Evolutionary conservation across 2,797 vertebrate genomes (phyloP), one percentile per base, ranked within the genome.

Genomic region (Ptychobarbus kaznakovi): DNA sequence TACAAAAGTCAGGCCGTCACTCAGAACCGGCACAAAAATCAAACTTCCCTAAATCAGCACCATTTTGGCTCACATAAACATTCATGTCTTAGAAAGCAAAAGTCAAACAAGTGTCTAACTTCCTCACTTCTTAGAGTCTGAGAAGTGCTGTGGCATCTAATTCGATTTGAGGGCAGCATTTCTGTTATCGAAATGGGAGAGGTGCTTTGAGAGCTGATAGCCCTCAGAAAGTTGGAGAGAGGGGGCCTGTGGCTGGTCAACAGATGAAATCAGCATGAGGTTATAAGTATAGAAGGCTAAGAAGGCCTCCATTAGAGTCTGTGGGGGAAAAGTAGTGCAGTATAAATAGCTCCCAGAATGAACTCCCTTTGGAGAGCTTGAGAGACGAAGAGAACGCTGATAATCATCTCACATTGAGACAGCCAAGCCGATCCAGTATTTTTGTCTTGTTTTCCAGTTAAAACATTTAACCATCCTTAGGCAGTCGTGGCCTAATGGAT

Each of bases 291-390:
- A 81, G 44, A 77, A 70, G 25, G 72, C 53, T 77, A 78, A 82
- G 35, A 42, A 74, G 74, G 86, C 87, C 91, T 92, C 93, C 89
- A 94, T 95, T 94, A 94, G 90, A 92, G 91, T 86, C 86, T 91
- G 25, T 58, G 63, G 80, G 69, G 84, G 38, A 81, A 80, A 66
- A 90, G 91, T 90, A 92, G 91, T 70, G 90, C 87, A 90, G 91
- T 93, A 94, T 93, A 95, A 95, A 95, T 93, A 95, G 93, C 93
- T 90, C 89, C 86, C 81, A 91, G 92, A 90, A 88, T 92, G 89
- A 94, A 93, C 93, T 94, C 90, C 88, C 92, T 92, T 92, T 83
- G 87, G 92, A 92, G 92, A 92, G 89, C 35, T 77, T 53, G 86
- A 86, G 88, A 89, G 90, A 92, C 87, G 86, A 90, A 28, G 82